These are phyloP conservation scores for Elysia crispata DNA, from an alignment of 2,888 invertebrate genomes.

Conservation along the genomic window DNA sequence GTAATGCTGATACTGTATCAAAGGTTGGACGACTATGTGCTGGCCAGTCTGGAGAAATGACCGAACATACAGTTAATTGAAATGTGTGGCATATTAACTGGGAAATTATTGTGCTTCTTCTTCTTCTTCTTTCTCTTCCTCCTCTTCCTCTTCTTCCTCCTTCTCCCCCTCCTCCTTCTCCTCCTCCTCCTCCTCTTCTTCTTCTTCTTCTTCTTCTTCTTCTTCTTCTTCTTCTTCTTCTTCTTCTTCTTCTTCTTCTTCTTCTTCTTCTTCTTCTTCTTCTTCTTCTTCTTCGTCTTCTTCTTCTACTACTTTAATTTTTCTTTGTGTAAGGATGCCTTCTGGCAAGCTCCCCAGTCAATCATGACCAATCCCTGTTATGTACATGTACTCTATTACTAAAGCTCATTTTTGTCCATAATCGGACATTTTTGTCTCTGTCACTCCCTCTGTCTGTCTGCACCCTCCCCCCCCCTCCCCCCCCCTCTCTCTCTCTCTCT, in stretches of 20 bases:
- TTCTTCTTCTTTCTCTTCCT: conserved; percentile 32
- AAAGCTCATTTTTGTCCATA: no score
- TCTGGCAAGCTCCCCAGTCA: no score
- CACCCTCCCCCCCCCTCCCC: neutral
- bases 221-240: conserved; percentile 36
- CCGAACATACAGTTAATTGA: neutral
- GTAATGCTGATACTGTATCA: no score
- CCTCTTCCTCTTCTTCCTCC: conserved; percentile 25
- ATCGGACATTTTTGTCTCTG: no score
- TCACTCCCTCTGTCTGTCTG: neutral
- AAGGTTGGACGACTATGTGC: no score
- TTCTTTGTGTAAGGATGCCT: neutral
- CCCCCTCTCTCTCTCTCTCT: conserved; percentile 4
- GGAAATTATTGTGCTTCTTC: conserved; percentile 4
- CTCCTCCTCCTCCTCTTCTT: conserved; percentile 31
- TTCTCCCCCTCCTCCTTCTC: conserved; percentile 23
- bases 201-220: conserved; percentile 33
- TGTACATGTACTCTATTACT: no score
- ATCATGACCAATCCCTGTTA: no score
- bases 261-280: conserved; percentile 23
- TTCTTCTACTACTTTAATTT: neutral
- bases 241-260: conserved; percentile 27
- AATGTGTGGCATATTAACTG: neutral
- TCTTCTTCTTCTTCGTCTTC: no score
- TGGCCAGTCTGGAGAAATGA: no score